Base-by-base conservation (phyloP, 1,140 invertebrate genomes). In the Trichonephila inaurata region DNA sequence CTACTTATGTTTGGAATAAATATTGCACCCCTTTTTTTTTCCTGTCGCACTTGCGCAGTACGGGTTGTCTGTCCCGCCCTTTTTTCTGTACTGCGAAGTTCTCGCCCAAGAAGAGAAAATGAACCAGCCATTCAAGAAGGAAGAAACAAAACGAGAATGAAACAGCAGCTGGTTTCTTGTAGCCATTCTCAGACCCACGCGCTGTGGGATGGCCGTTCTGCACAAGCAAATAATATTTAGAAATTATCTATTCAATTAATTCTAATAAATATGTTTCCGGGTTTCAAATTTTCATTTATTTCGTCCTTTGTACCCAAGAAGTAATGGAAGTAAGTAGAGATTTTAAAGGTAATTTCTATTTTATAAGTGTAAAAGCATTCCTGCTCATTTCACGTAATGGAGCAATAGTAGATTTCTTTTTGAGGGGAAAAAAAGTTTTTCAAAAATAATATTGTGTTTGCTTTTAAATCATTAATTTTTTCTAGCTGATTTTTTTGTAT, bases 241-340 rank as follows among this genome's bases (percentile, higher is more conserved):
- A 33, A 18, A 60, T 28, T 21, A 85, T 12, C 51, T 16, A n/a
- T 60, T 60, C 3, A 60, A 24, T 61, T 85, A 24, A n/a, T 24
- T 24, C 19, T 12, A 60, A 12, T 4, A 77, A 77, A 18, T 51
- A 88, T 88, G 86, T 88, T 88, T 88, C 86, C 86, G n/a, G 8
- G 8, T 0, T 88, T 88, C 40, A 88, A 88, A 64, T 88, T 88
- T 66, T 33, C 86, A 28, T 88, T 88, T 10, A 24, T 88, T 33
- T 33, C 21, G 16, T 28, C 86, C 0, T n/a, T 21, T 88, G 4
- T 88, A 66, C 24, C n/a, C n/a, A n/a, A n/a, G 40, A 44, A 21
- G 51, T 88, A 7, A 88, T 88, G 86, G 86, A 88, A n/a, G 86
- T 88, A 62, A 88, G 86, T 21, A 58, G n/a, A 58, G 1, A 7